phyloP scores from a whole-genome alignment of 2,888 invertebrate genomes.

The Pardosa pseudoannulata region DNA sequence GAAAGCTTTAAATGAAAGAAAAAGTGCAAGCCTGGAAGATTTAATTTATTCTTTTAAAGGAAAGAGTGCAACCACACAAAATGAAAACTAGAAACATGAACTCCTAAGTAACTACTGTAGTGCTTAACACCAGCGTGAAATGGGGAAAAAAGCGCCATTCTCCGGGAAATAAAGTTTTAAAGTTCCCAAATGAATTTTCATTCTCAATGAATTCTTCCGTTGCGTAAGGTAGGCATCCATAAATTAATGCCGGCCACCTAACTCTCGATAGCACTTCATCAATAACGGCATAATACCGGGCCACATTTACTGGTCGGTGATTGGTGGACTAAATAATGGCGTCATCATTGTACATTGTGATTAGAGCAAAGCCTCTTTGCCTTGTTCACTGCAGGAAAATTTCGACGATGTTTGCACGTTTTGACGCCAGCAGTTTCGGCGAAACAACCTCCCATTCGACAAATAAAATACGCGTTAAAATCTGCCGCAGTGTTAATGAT shows the following conservation, averaged over 20 bases:
- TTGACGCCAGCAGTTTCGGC: conserved; percentile 21
- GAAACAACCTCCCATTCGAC: conserved; percentile 45
- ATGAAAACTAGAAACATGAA: too few species aligned
- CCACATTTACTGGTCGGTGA: conserved; percentile 40
- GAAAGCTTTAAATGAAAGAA: too few species aligned
- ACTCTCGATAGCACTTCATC: conserved; percentile 16
- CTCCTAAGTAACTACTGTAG: too few species aligned
- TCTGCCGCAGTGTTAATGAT: conserved; percentile 65
- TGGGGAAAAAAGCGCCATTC: too few species aligned
- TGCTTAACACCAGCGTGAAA: too few species aligned
- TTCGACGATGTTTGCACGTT: conserved; percentile 50
- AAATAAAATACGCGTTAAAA: conserved; percentile 70
- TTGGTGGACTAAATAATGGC: conserved; percentile 62
- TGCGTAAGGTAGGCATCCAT: conserved; percentile 3
- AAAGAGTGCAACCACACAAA: too few species aligned
- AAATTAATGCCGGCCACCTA: conserved; percentile 18
- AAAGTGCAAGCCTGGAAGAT: too few species aligned
- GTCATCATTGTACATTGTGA: conserved; percentile 62
- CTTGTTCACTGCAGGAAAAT: conserved; percentile 18
- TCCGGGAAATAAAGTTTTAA: not conserved
- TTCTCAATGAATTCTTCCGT: not conserved
- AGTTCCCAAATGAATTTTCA: conserved; percentile 8
- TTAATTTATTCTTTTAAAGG: too few species aligned
- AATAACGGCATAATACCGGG: conserved; percentile 23
- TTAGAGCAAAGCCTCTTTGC: conserved; percentile 40